These are phyloP conservation scores for Melanostoma scalare DNA, from an alignment of 2,888 invertebrate genomes.

Conservation along the genomic window DNA sequence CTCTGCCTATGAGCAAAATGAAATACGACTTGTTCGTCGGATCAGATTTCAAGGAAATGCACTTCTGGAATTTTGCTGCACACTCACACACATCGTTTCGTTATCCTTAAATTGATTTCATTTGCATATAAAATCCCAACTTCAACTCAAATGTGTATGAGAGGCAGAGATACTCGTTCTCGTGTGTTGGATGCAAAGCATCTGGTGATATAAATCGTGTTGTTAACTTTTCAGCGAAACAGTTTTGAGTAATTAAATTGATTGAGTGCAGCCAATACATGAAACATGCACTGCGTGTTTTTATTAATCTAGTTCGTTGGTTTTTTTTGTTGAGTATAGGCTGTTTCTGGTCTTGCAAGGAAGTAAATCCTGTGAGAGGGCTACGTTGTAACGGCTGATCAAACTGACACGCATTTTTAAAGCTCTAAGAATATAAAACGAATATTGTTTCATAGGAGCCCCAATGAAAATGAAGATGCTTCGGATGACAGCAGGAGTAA, in stretches of 20 bases:
- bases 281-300: not conserved
- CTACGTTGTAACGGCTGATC: no score
- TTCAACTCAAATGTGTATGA: not conserved
- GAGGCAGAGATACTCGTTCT: not conserved
- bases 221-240: slow-evolving; percentile 11
- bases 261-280: slow-evolving; percentile 19
- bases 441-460: no score
- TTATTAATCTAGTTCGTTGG: no score
- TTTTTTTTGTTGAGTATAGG: no score
- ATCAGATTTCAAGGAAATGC: slow-evolving; percentile 68
- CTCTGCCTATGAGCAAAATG: slow-evolving; percentile 41
- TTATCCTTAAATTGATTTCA: slow-evolving; percentile 67
- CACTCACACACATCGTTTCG: slow-evolving; percentile 60
- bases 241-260: slow-evolving; percentile 38
- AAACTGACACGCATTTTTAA: no score
- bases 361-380: no score
- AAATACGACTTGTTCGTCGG: slow-evolving; percentile 60
- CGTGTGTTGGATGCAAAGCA: slow-evolving; percentile 1
- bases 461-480: no score
- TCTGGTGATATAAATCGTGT: slow-evolving; percentile 19
- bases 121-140: slow-evolving; percentile 36
- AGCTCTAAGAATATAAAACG: no score
- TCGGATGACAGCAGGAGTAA: no score
- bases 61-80: slow-evolving; percentile 50
- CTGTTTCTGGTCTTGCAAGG: no score